These are phyloP conservation scores for Albula goreensis DNA, from an alignment of 2,113 vertebrate species.

Conservation along the genomic window DNA sequence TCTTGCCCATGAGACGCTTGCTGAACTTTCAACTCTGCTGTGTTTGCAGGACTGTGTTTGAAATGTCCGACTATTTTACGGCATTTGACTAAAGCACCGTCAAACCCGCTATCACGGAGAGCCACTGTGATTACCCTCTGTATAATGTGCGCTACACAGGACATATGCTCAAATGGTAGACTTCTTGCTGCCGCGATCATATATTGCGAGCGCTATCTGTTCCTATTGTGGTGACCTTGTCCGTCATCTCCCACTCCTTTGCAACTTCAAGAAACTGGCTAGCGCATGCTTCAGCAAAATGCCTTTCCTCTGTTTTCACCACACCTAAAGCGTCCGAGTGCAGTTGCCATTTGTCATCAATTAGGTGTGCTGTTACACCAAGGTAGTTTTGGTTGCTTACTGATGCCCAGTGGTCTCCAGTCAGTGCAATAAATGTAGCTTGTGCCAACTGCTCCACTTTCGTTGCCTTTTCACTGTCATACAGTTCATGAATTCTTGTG, in stretches of 20 bases:
- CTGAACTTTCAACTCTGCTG: not conserved
- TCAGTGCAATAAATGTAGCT: conserved; percentile 23
- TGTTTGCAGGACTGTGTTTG: conserved; percentile 25
- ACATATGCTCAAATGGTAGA: not conserved
- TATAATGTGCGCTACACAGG: not conserved
- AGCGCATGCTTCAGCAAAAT: no score
- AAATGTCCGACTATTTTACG: conserved; percentile 19
- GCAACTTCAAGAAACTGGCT: no score
- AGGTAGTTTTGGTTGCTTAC: conserved; percentile 32
- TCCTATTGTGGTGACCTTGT: no score
- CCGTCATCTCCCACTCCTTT: no score
- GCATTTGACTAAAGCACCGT: not conserved
- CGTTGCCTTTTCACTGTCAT: no score
- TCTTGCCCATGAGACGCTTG: conserved; percentile 8
- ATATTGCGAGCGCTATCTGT: conserved; percentile 28
- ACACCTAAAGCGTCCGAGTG: not conserved
- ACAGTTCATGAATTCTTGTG: not conserved
- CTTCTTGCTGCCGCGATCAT: not conserved
- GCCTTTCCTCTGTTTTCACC: no score
- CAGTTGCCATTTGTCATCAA: conserved; percentile 15
- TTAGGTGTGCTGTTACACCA: no score
- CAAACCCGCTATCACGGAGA: not conserved
- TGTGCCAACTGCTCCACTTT: no score
- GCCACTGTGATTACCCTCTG: conserved; percentile 3
- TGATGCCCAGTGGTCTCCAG: conserved; percentile 35